Percentiles rank a stretch among this genome's conserved stretches.
phyloP scores from a whole-genome alignment of 2,113 vertebrate genomes.

The Gobius niger region DNA sequence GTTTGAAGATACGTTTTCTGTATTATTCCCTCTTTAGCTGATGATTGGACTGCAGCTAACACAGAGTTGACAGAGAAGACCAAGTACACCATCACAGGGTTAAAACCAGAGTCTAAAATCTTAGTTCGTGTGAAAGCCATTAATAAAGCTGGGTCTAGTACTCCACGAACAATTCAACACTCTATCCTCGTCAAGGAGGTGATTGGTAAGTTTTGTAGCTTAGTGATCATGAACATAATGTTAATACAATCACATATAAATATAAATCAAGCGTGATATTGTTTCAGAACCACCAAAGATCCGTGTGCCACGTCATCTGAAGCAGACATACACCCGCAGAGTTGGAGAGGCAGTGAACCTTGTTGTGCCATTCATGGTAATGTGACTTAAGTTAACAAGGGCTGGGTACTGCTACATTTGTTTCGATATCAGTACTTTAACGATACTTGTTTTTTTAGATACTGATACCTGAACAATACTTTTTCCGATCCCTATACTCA shows the following conservation, averaged over 20 bases:
- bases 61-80: conserved; percentile 90
- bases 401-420: not conserved
- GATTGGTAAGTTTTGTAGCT: conserved; percentile 80
- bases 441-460: not conserved
- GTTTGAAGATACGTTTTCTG: not conserved
- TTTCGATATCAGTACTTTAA: not conserved
- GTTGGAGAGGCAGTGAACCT: conserved; percentile 96
- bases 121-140: conserved; percentile 91
- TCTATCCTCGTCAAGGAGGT: conserved; percentile 92
- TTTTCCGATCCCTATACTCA: no score
- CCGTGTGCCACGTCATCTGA: conserved; percentile 92
- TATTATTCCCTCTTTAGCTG: conserved; percentile 67
- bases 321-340: conserved; percentile 91
- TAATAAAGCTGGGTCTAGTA: conserved; percentile 88
- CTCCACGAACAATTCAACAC: conserved; percentile 85
- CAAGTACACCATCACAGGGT: conserved; percentile 87
- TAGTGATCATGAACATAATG: not conserved
- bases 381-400: not conserved
- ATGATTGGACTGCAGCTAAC: conserved; percentile 88
- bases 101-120: conserved; percentile 84
- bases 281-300: conserved; percentile 91
- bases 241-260: not conserved
- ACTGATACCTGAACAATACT: no score
- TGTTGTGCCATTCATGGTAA: conserved; percentile 94
- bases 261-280: not conserved